Evolutionary conservation across 2,888 invertebrate genomes (phyloP), one percentile per base, ranked within the genome.

Genomic region (Archips crataeganus): DNA sequence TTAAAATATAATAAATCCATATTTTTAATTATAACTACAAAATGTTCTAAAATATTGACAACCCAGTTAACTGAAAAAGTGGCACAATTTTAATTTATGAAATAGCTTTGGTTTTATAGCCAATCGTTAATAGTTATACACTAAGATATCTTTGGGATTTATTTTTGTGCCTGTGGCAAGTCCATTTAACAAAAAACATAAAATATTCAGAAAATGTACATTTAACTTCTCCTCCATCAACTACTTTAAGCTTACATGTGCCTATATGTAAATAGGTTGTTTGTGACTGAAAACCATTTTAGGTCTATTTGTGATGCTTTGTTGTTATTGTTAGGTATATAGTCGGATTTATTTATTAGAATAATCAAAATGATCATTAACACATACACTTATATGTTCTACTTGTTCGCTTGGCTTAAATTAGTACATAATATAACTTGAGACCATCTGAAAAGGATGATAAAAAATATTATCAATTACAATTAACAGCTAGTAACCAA

Each of bases 21-120:
- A 88, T 77, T 82, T 82, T 85, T 89, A 90, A 82, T 83, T 83
- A 85, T 83, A 89, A 85, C 80, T 87, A 88, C 83, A 85, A 84
- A 85, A 84, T 82, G 77, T 79, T 78, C 80, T 86, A 84, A 85
- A 83, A 84, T 87, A 87, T 85, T 85, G 85, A 90, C 89, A 90
- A 91, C 85, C 23, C 89, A 88, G 87, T 82, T 81, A 81, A 83
- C 88, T 86, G 85, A 87, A 87, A 86, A 84, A 86, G 90, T 93
- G 93, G 93, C 93, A 92, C 92, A 88, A 85, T 84, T 85, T 78
- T 75, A 78, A 72, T 76, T 81, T 82, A 81, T 83, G 83, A 83
- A 83, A 84, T 85, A 90, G 86, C 91, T 92, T 93, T 93, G 92
- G 91, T 93, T 89, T 85, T 76, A 82, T 85, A 91, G 89, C 92